phyloP scores from a whole-genome alignment of 2,113 vertebrate species.

The Sylvietta virens region DNA sequence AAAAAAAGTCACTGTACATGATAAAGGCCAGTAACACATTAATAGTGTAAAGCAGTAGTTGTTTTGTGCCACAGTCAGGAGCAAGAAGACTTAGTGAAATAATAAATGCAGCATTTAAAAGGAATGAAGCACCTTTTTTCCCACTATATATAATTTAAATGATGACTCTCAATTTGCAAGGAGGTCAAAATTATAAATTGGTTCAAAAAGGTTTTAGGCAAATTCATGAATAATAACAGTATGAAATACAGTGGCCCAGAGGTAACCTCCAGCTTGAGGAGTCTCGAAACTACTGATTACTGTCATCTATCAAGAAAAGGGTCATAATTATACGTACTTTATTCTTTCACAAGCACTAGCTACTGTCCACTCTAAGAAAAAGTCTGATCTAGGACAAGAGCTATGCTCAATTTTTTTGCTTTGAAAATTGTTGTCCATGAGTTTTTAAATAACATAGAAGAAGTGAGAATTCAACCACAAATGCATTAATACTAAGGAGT shows the following conservation, averaged over 20 bases:
- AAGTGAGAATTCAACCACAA: neutral
- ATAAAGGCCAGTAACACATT: neutral
- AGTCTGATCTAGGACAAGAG: neutral
- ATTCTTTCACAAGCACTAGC: neutral
- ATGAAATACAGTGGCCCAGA: neutral
- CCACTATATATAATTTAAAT: constrained; percentile 19
- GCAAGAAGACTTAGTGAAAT: neutral
- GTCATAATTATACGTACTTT: neutral
- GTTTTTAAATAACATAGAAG: neutral
- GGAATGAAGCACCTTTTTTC: neutral
- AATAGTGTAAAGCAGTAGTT: neutral
- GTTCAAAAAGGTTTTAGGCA: constrained; percentile 16
- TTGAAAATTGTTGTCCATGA: neutral
- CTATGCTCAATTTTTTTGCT: neutral
- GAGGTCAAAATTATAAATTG: constrained; percentile 30
- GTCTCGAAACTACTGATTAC: neutral
- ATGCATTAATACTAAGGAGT: neutral
- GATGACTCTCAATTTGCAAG: neutral
- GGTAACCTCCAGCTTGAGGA: neutral
- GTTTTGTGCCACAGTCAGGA: neutral
- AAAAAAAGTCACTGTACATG: neutral
- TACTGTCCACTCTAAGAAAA: neutral
- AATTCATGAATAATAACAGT: neutral
- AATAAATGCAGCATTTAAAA: constrained; percentile 24
- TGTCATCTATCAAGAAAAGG: neutral